phyloP scores from a whole-genome alignment of 35 echinoderm and acorn worm genomes.

The Diadema setosum region DNA sequence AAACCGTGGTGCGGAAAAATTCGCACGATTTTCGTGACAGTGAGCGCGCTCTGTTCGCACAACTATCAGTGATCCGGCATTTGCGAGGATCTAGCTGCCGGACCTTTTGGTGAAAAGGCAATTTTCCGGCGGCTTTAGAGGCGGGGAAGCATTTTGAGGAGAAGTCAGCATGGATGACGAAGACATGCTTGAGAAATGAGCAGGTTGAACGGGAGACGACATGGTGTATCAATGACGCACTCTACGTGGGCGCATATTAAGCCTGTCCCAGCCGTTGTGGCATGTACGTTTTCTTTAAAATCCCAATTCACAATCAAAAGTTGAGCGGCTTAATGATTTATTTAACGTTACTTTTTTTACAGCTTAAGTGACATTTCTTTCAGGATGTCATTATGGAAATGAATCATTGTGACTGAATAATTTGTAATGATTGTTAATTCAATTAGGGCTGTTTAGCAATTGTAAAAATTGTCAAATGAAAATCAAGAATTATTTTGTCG shows the following conservation, averaged over 20 bases:
- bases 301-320: background rate
- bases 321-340: no score
- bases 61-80: background rate
- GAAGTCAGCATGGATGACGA: background rate
- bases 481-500: no score
- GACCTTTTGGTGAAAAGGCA: constrained; percentile 25
- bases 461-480: no score
- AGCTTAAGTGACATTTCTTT: no score
- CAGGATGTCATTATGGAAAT: no score
- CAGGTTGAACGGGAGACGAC: background rate
- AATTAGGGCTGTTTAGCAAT: no score
- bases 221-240: constrained; percentile 7
- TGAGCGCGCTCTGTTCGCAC: background rate
- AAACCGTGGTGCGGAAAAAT: no score
- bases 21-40: background rate
- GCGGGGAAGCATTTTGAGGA: background rate
- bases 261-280: background rate
- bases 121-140: constrained; percentile 12
- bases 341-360: no score
- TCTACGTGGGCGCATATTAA: background rate
- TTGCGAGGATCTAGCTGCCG: constrained; percentile 10
- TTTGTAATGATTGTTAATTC: no score
- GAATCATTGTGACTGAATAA: no score
- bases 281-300: background rate
- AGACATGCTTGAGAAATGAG: background rate